Percentiles rank a stretch among this genome's conserved stretches.
phyloP scores from a whole-genome alignment of 1,140 invertebrate species.

The Dendroctonus valens region DNA sequence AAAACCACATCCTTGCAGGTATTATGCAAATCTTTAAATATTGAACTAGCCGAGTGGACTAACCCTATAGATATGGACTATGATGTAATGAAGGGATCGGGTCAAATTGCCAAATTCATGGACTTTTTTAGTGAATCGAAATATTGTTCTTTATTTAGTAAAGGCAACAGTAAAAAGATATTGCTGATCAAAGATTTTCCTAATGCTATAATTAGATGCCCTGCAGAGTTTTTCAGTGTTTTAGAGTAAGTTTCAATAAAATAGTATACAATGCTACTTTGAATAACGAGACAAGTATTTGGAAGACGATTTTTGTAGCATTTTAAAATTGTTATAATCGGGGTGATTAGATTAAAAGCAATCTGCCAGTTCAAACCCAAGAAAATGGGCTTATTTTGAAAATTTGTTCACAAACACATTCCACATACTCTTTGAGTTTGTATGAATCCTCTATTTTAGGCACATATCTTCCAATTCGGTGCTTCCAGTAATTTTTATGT shows the following conservation, averaged over 20 bases:
- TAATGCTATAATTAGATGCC: conserved; percentile 64
- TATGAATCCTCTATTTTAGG: no score
- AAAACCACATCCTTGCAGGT: conserved; percentile 65
- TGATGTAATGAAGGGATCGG: conserved; percentile 52
- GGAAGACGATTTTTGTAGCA: neutral
- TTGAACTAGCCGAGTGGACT: conserved; percentile 68
- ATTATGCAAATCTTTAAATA: conserved; percentile 58
- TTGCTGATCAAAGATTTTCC: conserved; percentile 74
- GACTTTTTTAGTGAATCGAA: conserved; percentile 69
- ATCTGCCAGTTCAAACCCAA: no score
- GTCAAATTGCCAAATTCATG: conserved; percentile 64
- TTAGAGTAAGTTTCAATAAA: conserved; percentile 57
- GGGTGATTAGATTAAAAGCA: no score
- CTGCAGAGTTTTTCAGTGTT: conserved; percentile 60
- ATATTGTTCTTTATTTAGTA: conserved; percentile 62
- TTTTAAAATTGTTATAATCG: neutral
- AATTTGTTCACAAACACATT: no score
- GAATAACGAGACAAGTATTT: neutral
- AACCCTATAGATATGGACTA: conserved; percentile 63
- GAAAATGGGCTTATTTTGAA: no score
- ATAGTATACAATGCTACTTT: neutral
- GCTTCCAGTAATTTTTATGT: conserved; percentile 69
- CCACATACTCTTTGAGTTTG: no score
- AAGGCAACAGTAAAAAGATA: conserved; percentile 50
- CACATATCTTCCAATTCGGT: no score